Evolutionary conservation across 2,888 invertebrate genomes (phyloP).

Genomic region (Agonopterix alstromeriana): DNA sequence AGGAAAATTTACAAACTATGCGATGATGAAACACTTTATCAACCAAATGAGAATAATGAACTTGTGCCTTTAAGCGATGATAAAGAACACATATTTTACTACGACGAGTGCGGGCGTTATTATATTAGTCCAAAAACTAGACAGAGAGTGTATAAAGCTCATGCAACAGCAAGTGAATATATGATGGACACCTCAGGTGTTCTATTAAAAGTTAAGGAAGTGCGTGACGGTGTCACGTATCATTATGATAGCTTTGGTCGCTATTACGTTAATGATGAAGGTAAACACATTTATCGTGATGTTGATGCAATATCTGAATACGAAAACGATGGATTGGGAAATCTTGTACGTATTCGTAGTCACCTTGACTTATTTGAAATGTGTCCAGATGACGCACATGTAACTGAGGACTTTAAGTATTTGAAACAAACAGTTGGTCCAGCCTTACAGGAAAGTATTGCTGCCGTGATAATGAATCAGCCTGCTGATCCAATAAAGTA

Average conservation of each 20-base stretch:
- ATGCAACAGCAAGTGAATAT: constrained; percentile 56
- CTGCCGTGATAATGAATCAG: constrained; percentile 54
- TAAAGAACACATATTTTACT: constrained; percentile 48
- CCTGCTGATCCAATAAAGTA: constrained; percentile 63
- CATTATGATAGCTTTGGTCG: constrained; percentile 63
- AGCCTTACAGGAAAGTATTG: constrained; percentile 56
- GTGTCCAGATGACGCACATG: constrained; percentile 54
- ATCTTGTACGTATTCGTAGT: constrained; percentile 61
- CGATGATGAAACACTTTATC: constrained; percentile 43
- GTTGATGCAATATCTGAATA: constrained; percentile 56
- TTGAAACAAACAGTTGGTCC: constrained; percentile 52
- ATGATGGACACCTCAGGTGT: constrained; percentile 59
- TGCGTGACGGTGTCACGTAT: constrained; percentile 46
- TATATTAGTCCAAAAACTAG: constrained; percentile 44
- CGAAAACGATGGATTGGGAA: constrained; percentile 66
- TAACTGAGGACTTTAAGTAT: constrained; percentile 63
- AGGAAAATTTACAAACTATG: constrained; percentile 58
- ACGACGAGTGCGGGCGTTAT: constrained; percentile 66
- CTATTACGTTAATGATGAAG: constrained; percentile 52
- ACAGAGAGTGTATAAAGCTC: constrained; percentile 59
- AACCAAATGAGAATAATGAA: constrained; percentile 51
- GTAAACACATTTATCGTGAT: constrained; percentile 63
- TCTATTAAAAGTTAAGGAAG: constrained; percentile 56
- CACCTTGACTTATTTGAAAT: constrained; percentile 47
- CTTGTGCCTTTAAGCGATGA: constrained; percentile 58